Evolutionary conservation across 2,888 invertebrate species (phyloP), one percentile per base, ranked within the genome.

Genomic region (Cosmia trapezina): DNA sequence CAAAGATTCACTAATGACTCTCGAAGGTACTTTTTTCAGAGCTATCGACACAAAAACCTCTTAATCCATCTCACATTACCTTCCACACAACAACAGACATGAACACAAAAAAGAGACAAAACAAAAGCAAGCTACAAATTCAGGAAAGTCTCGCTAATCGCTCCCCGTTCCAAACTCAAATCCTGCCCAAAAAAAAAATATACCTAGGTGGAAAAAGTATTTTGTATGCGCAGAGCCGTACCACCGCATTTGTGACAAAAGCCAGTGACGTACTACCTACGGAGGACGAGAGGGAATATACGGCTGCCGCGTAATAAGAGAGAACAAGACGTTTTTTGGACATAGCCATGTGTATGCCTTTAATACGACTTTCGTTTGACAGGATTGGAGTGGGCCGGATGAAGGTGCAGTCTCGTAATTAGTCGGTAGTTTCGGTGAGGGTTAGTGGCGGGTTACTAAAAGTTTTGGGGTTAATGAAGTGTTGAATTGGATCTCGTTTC

Each of bases 211-310:
- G 86, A 91, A 78, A 91, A 89, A 89, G 88, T 90, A 90, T 89
- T 89, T 88, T 83, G 86, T 89, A 89, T 89, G 87, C 88, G 84
- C 87, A 87, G 72, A 82, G 81, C 85, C 80, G 76, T 65, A 80
- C 80, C 66, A 83, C 80, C 77, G 81, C 81, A 86, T 83, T 87
- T 86, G 87, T 84, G 88, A 92, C 92, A 93, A 93, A 92, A 91
- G 91, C 89, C 73, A 78, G 78, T 73, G 84, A 80, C 83, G 81
- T 83, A 80, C 81, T 80, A 74, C 41, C 19, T 22, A 64, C 80
- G 63, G 77, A 78, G 85, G 86, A 89, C 88, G 85, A 60, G 80
- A 89, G 81, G 87, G 88, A 89, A 89, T 89, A 82, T 89, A 86
- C 88, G 89, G 89, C 90, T 90, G 89, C 83, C 64, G 81, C 86